Evolutionary conservation across 2,888 invertebrate genomes (phyloP).

Genomic region (Caenorhabditis drosophilae): DNA sequence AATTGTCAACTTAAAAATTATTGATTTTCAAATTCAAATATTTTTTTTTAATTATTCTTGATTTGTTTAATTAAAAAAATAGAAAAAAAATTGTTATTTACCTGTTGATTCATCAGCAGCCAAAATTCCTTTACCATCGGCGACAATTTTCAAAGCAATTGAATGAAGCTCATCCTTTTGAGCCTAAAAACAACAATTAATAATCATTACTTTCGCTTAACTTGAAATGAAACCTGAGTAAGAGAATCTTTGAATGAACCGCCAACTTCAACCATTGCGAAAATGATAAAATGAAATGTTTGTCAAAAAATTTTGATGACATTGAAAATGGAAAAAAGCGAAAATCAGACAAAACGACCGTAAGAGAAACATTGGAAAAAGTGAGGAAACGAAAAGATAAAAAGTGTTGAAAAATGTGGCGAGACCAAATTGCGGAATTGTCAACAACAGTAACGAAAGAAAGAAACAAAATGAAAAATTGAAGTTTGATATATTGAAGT

Average conservation of each 20-base stretch:
- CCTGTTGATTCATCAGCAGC: slow-evolving; percentile 64
- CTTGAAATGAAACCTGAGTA: slow-evolving; percentile 36
- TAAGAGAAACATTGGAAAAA: slow-evolving; percentile 7
- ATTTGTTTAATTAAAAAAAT: too few relatives aligned
- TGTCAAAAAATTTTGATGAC: slow-evolving; percentile 10
- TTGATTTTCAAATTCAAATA: too few relatives aligned
- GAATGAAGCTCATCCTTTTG: slow-evolving; percentile 52
- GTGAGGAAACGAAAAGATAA: slow-evolving; percentile 3
- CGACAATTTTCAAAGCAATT: slow-evolving; percentile 54
- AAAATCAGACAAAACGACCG: slow-evolving; percentile 15
- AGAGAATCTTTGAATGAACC: slow-evolving; percentile 59
- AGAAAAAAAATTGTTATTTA: too few relatives aligned
- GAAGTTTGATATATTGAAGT: background rate
- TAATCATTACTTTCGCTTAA: slow-evolving; percentile 6
- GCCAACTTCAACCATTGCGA: slow-evolving; percentile 64
- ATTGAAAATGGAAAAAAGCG: slow-evolving; percentile 2
- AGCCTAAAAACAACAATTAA: slow-evolving; percentile 13
- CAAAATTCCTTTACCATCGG: slow-evolving; percentile 60
- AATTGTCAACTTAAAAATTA: too few relatives aligned
- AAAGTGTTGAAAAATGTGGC: slow-evolving; percentile 6
- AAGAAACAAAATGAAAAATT: background rate
- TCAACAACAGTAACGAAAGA: background rate
- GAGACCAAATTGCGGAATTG: too few relatives aligned
- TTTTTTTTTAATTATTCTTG: too few relatives aligned
- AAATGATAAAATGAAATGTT: slow-evolving; percentile 23